Base-by-base conservation (phyloP, 2,888 invertebrate genomes). In the Drosophila lacicola region DNA sequence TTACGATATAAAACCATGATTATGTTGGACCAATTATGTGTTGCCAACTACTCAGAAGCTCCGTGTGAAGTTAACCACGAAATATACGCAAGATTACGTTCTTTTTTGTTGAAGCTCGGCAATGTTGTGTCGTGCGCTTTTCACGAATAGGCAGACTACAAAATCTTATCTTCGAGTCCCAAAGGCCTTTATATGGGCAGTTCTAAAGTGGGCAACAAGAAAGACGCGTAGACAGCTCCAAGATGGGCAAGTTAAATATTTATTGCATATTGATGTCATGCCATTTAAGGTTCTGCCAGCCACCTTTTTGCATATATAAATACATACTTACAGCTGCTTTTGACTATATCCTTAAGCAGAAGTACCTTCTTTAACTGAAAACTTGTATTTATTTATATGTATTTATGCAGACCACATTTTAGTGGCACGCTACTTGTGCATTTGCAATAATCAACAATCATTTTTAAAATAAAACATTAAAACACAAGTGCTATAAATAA, bases 251-350 rank as follows among this genome's bases (percentile, higher is more conserved):
- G 75, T 81, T 83, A 86, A 83, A 86, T 86, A 83, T 83, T 83
- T 86, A 83, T 83, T 83, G 84, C 87, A 86, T 83, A 83, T 83
- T 83, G 86, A 83, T 86, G 81, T 79, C 84, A 71, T 66, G 50
- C 82, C 82, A 81, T 83, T 81, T 83, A 83, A 60, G 87, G 86
- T 62, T 57, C 34, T 61, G 56, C 46, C 66, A 74, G 74, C 82
- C 82, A 78, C 80, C 84, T 81, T 82, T 84, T 74, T 79, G 64
- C 64, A 45, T 64, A 51, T 50, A 80, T 75, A 74, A 70, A 74
- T 55, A 64, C 63, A 64, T 64, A 64, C 44, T 50, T 64, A 51
- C 63, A 63, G 44, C 63, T 64, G 64, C 62, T 63, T 25, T 50
- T 36, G 50, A 29, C 14, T 62, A 55, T 55, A 45, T 55, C 55